A percentile compares a stretch with the other conserved stretches of the same genome.
Conservation (phyloP, 1,140 invertebrate species). For the Lepidurus couesii region DNA sequence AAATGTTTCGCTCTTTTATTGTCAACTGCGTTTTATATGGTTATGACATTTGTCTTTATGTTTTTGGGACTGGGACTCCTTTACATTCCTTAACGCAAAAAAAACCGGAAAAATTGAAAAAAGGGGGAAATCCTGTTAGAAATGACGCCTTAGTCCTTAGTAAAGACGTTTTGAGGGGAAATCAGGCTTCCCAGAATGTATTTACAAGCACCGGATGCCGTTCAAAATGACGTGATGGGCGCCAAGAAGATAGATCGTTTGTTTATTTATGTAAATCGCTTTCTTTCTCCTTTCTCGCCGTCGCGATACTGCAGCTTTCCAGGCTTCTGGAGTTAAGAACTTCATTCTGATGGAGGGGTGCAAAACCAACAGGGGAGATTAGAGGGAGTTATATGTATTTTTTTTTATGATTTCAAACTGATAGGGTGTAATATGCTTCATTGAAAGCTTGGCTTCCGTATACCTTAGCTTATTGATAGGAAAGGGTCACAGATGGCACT, state of each 20-base stretch:
- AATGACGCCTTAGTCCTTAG: background rate
- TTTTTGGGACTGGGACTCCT: background rate
- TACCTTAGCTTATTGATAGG: no score
- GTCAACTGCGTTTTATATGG: background rate
- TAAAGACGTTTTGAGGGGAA: background rate
- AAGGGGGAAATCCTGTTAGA: background rate
- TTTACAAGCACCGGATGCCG: slow-evolving; percentile 14
- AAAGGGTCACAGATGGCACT: no score
- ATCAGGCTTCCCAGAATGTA: background rate
- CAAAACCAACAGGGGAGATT: no score
- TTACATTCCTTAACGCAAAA: background rate
- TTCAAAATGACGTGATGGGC: slow-evolving; percentile 7
- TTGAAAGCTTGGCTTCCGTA: no score
- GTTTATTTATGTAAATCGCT: slow-evolving; percentile 15
- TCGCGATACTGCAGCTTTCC: background rate
- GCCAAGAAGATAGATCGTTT: slow-evolving; percentile 12
- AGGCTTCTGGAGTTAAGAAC: background rate
- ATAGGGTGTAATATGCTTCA: no score
- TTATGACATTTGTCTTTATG: no score
- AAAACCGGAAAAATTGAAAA: background rate
- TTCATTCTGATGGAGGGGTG: background rate
- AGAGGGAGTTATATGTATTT: no score
- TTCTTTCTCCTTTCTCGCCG: background rate
- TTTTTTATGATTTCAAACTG: no score
- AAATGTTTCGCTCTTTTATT: background rate